Evolutionary conservation across 2,888 invertebrate genomes (phyloP).

Genomic region (Pheosia gnoma): DNA sequence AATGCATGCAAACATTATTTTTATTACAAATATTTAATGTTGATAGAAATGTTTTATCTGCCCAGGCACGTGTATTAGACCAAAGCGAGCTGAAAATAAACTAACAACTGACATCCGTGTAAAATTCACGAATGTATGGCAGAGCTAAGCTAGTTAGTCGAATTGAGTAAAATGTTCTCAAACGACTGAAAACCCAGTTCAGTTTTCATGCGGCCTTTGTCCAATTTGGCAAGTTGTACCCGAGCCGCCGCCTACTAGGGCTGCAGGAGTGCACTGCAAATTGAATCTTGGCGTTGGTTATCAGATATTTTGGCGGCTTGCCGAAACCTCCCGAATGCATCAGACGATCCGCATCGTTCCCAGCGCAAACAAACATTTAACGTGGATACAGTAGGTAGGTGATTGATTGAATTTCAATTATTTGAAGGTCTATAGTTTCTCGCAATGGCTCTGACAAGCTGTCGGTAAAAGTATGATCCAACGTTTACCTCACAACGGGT

Average conservation of each 20-base stretch:
- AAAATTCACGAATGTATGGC: not conserved
- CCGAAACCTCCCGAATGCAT: conserved; percentile 18
- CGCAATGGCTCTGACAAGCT: conserved; percentile 3
- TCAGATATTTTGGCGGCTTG: conserved; percentile 51
- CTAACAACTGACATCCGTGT: not conserved
- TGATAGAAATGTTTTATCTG: not conserved
- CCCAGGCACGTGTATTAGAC: not conserved
- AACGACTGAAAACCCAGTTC: conserved; percentile 27
- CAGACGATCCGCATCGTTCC: conserved; percentile 10
- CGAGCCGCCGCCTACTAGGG: conserved; percentile 41
- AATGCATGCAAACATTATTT: too few species aligned
- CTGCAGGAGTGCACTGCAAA: conserved; percentile 60
- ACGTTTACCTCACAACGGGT: not conserved
- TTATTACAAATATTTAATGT: too few species aligned
- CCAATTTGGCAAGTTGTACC: conserved; percentile 65
- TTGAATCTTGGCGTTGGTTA: conserved; percentile 63
- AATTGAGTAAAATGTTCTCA: conserved; percentile 24
- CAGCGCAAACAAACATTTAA: conserved; percentile 16
- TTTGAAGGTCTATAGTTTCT: conserved; percentile 16
- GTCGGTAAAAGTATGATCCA: conserved; percentile 7
- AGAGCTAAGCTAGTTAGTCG: conserved; percentile 20
- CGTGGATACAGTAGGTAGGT: conserved; percentile 14
- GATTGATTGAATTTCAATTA: conserved; percentile 29
- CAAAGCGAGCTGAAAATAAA: not conserved
- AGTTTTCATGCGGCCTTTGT: conserved; percentile 50